Evolutionary conservation across 1,140 invertebrate species (phyloP).

Genomic region (Arctopsyche grandis): DNA sequence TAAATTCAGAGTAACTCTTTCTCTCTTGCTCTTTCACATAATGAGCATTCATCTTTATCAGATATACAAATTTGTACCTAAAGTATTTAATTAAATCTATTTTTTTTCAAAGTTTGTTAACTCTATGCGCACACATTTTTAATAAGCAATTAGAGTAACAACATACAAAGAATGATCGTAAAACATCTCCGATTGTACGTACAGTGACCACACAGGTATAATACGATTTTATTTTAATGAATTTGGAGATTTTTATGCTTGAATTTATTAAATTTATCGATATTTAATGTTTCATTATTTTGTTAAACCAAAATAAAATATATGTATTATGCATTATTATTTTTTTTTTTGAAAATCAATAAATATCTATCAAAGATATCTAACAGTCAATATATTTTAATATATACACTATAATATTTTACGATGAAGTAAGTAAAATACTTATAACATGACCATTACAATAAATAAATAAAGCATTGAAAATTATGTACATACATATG

Average conservation of each 20-base stretch:
- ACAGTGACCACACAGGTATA: too few relatives aligned
- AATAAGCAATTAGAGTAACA: conserved; percentile 33
- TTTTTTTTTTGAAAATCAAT: conserved; percentile 20
- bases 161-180: neutral
- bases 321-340: neutral
- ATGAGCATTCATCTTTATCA: conserved; percentile 15
- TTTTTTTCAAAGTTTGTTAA: conserved; percentile 29
- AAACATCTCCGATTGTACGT: neutral
- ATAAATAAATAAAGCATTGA: neutral
- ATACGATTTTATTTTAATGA: neutral
- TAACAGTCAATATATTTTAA: conserved; percentile 29
- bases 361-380: conserved; percentile 29
- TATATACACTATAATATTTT: conserved; percentile 12
- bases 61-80: conserved; percentile 37
- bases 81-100: conserved; percentile 17
- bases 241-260: neutral
- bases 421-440: neutral
- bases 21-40: neutral
- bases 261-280: neutral
- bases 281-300: neutral
- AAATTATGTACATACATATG: conserved; percentile 4
- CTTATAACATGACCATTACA: neutral
- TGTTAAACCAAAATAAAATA: conserved; percentile 19
- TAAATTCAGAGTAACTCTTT: conserved; percentile 33
- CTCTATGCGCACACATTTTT: conserved; percentile 30